Evolutionary conservation across 2,113 vertebrate species (phyloP).

Genomic region (Paratilapia polleni): DNA sequence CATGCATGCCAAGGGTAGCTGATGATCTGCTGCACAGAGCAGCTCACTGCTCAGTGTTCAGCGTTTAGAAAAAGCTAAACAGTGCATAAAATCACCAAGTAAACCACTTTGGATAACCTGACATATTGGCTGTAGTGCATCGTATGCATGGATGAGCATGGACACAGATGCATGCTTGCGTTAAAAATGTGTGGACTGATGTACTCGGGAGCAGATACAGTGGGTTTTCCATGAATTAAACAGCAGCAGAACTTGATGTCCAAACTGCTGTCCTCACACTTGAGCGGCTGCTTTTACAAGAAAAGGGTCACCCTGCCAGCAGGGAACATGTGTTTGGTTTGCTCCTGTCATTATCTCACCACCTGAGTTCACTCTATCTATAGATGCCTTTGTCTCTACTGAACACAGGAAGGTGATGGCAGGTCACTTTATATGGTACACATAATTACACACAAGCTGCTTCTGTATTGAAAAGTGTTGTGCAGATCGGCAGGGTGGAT

Average conservation of each 20-base stretch:
- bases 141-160: conserved; percentile 17
- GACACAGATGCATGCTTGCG: conserved; percentile 4
- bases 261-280: conserved; percentile 16
- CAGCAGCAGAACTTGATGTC: conserved; percentile 2
- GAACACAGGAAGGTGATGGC: conserved; percentile 9
- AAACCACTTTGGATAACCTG: conserved; percentile 22
- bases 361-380: conserved; percentile 18
- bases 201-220: background rate
- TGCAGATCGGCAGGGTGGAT: background rate
- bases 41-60: conserved; percentile 26
- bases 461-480: background rate
- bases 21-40: conserved; percentile 32
- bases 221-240: background rate
- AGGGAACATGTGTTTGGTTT: conserved; percentile 32
- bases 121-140: background rate
- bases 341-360: conserved; percentile 19
- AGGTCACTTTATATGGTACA: conserved; percentile 16
- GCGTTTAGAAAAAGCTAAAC: conserved; percentile 18
- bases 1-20: conserved; percentile 42
- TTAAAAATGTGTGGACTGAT: background rate
- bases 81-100: conserved; percentile 39
- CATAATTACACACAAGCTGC: conserved; percentile 34
- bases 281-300: conserved; percentile 6
- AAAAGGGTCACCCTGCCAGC: conserved; percentile 22
- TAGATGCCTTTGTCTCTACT: conserved; percentile 47